These are phyloP conservation scores for Sphaeramia orbicularis DNA, from an alignment of 2,797 vertebrate genomes.

Conservation along the genomic window DNA sequence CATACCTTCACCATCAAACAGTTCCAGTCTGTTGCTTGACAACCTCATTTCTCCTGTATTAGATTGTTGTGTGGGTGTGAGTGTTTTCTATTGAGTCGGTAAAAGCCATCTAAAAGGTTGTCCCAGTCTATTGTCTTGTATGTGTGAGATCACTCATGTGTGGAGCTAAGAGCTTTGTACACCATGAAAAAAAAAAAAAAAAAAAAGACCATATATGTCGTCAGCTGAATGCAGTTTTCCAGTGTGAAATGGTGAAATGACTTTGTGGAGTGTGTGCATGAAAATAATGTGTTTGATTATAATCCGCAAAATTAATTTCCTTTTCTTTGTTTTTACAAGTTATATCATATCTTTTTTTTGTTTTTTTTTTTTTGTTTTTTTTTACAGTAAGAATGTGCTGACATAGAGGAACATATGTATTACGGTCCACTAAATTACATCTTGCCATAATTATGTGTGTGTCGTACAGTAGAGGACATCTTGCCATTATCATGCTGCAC, in stretches of 20 bases:
- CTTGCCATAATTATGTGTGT: conserved; percentile 21
- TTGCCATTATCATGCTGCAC: conserved; percentile 62
- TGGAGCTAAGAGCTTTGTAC: conserved; percentile 21
- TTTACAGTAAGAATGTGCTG: neutral
- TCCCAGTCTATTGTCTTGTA: conserved; percentile 26
- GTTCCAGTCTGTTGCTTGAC: conserved; percentile 10
- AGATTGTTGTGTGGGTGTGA: neutral
- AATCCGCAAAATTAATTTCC: neutral
- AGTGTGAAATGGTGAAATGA: conserved; percentile 32
- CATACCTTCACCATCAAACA: neutral
- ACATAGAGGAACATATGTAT: neutral
- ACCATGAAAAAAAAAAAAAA: conserved; percentile 37
- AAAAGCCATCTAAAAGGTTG: conserved; percentile 31
- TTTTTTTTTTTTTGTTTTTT: too few relatives aligned
- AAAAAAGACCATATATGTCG: conserved; percentile 9
- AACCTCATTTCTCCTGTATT: conserved; percentile 5
- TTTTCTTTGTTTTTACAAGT: too few relatives aligned
- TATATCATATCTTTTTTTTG: too few relatives aligned
- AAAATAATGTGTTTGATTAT: neutral
- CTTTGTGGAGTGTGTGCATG: neutral
- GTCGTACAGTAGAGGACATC: conserved; percentile 45
- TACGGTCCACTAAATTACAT: conserved; percentile 26
- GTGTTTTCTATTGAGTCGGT: conserved; percentile 3
- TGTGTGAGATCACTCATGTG: conserved; percentile 17
- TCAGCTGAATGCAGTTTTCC: conserved; percentile 21